A percentile compares a stretch with the other conserved stretches of the same genome.
phyloP scores from a whole-genome alignment of 2,797 vertebrate species.

The Meriones psammophilus region DNA sequence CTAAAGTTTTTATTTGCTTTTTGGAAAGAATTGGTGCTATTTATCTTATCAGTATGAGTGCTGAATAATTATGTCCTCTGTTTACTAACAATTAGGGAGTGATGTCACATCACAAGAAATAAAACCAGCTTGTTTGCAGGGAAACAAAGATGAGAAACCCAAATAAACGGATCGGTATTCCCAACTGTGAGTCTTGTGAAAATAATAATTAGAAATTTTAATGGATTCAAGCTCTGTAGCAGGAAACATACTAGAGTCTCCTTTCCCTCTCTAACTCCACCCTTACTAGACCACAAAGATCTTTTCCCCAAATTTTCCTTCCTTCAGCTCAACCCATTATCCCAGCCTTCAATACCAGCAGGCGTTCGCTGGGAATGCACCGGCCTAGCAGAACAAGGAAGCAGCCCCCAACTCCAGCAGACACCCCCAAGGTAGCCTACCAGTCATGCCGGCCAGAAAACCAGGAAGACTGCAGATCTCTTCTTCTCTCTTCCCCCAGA shows the following conservation, averaged over 20 bases:
- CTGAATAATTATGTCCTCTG: conserved; percentile 22
- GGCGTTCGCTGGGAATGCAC: too few relatives aligned
- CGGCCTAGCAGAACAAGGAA: neutral
- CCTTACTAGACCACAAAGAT: neutral
- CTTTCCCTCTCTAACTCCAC: neutral
- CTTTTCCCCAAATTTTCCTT: neutral
- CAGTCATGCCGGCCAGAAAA: neutral
- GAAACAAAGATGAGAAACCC: neutral
- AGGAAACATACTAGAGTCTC: neutral
- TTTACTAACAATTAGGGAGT: conserved; percentile 48
- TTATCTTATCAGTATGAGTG: conserved; percentile 42
- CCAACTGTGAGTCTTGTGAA: neutral
- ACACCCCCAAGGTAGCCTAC: neutral
- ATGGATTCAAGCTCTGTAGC: neutral
- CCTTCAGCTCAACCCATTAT: neutral
- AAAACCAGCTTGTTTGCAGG: conserved; percentile 35
- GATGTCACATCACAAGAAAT: neutral
- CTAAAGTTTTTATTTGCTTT: conserved; percentile 27
- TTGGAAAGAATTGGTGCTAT: conserved; percentile 48
- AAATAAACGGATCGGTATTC: neutral
- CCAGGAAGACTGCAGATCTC: too few relatives aligned
- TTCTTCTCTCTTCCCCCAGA: neutral
- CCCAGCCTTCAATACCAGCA: neutral
- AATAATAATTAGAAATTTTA: conserved; percentile 3
- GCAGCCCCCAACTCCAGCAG: neutral